phyloP scores from a whole-genome alignment of 2,888 invertebrate species.

The Drosophila mimetica region DNA sequence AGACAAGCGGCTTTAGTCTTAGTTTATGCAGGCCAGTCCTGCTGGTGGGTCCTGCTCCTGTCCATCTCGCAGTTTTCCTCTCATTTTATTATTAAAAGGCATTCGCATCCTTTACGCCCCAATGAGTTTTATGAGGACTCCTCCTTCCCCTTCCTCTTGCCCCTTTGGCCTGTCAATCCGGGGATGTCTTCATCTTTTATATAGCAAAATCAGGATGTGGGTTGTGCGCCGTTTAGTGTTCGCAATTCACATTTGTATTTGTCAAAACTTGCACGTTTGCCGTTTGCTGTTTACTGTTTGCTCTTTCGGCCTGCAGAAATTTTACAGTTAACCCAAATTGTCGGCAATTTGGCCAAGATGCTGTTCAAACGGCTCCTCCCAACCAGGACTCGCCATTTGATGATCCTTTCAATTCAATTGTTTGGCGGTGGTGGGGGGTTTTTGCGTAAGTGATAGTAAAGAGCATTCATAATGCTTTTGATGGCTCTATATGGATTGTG shows the following conservation, averaged over 20 bases:
- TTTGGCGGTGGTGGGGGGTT: conserved; percentile 30
- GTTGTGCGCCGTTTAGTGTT: conserved; percentile 35
- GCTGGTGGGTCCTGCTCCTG: conserved; percentile 27
- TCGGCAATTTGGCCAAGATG: conserved; percentile 79
- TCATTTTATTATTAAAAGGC: conserved; percentile 70
- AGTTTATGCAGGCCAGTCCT: conserved; percentile 69
- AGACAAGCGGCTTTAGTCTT: conserved; percentile 79
- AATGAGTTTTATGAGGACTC: conserved; percentile 72
- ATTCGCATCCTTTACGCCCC: conserved; percentile 78
- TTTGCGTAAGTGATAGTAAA: conserved; percentile 67
- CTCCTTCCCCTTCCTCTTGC: neutral
- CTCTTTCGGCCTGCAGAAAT: conserved; percentile 47
- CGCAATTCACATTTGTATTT: conserved; percentile 60
- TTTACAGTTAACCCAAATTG: conserved; percentile 79
- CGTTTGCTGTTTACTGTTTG: conserved; percentile 47
- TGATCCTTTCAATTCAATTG: conserved; percentile 72
- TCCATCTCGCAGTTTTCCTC: conserved; percentile 41
- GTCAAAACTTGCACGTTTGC: conserved; percentile 78
- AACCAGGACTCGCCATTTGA: conserved; percentile 44
- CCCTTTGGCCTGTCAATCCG: conserved; percentile 33
- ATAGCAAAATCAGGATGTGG: conserved; percentile 10
- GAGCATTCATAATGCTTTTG: conserved; percentile 59
- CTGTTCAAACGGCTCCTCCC: conserved; percentile 32
- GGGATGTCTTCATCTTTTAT: conserved; percentile 48
- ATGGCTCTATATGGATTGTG: conserved; percentile 62